Evolutionary conservation across 1,140 invertebrate genomes (phyloP).

Genomic region (Sarcophaga peregrina): DNA sequence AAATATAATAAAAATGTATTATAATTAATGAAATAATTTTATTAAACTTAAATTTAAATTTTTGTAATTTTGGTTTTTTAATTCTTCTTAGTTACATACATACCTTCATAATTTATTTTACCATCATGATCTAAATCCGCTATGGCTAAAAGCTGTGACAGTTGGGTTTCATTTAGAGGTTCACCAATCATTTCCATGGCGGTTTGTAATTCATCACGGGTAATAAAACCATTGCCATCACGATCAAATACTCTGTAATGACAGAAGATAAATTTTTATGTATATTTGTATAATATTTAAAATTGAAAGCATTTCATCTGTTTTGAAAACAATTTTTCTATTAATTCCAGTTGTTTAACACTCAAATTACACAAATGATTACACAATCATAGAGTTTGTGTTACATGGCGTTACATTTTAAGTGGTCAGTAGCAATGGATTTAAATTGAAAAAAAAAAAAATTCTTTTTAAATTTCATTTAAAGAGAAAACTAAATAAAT

Average conservation of each 20-base stretch:
- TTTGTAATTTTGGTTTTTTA: not conserved
- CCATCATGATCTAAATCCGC: slow-evolving; percentile 82
- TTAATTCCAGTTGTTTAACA: not conserved
- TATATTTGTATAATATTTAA: not conserved
- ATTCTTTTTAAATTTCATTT: no score
- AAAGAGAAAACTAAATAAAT: no score
- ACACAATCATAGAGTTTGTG: no score
- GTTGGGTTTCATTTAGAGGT: slow-evolving; percentile 76
- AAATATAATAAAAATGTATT: no score
- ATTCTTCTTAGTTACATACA: no score
- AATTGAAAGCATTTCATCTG: not conserved
- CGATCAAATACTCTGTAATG: slow-evolving; percentile 77
- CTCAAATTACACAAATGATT: no score
- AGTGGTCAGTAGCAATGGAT: no score
- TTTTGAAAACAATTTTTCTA: not conserved
- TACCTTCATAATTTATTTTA: slow-evolving; percentile 83
- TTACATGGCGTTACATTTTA: no score
- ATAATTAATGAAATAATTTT: no score
- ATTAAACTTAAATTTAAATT: not conserved
- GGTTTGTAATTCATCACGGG: slow-evolving; percentile 77
- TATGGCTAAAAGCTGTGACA: slow-evolving; percentile 77
- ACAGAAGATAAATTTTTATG: not conserved
- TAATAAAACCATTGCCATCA: slow-evolving; percentile 81
- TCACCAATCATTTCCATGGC: slow-evolving; percentile 85
- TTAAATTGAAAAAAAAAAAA: no score